Evolutionary conservation across 2,888 invertebrate species (phyloP).

Genomic region (Seira musarum): DNA sequence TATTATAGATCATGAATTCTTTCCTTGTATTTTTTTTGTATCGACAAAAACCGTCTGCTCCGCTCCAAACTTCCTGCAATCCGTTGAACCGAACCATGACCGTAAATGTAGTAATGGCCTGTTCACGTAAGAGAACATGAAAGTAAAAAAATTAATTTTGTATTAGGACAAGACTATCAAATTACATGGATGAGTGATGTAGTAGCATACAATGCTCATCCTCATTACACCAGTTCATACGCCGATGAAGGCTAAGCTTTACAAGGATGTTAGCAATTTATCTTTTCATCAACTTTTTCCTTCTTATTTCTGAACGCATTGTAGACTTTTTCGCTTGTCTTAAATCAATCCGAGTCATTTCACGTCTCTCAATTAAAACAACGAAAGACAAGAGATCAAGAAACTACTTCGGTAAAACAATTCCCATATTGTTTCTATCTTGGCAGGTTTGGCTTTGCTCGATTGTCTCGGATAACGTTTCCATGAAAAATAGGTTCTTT

Average conservation of each 20-base stretch:
- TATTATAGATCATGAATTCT: too few species aligned
- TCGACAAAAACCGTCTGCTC: too few species aligned
- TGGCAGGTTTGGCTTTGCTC: background rate
- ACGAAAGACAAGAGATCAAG: background rate
- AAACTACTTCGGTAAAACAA: background rate
- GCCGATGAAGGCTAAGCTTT: background rate
- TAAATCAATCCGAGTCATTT: slow-evolving; percentile 48
- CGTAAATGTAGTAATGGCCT: background rate
- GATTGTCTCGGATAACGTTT: background rate
- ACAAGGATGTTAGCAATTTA: background rate
- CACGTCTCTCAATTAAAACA: slow-evolving; percentile 48
- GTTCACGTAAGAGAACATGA: background rate
- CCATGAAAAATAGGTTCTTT: slow-evolving; percentile 20
- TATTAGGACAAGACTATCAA: background rate
- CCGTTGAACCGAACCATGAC: background rate
- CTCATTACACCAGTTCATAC: background rate
- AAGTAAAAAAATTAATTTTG: background rate
- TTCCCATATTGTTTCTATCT: slow-evolving; percentile 2
- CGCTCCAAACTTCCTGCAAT: background rate
- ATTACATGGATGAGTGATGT: background rate
- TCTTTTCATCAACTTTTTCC: background rate
- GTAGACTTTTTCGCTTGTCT: slow-evolving; percentile 22
- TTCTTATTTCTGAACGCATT: background rate
- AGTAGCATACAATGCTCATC: background rate
- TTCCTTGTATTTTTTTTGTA: background rate